Evolutionary conservation across 2,113 vertebrate genomes (phyloP), one percentile per base, ranked within the genome.

Genomic region (Leptosomus discolor): DNA sequence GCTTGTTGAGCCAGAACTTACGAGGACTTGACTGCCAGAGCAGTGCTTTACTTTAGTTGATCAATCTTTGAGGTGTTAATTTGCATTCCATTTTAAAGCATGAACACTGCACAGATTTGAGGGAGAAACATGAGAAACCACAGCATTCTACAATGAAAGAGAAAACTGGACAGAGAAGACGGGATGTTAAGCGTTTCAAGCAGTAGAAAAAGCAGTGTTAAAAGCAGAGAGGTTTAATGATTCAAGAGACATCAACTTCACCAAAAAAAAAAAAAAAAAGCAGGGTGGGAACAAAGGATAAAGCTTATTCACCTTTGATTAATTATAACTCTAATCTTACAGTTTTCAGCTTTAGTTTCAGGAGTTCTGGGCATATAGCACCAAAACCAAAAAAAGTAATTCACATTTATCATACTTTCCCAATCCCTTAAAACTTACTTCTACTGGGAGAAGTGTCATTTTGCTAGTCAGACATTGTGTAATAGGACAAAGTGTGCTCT

Each of bases 261-360:
- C 11, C 0, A 29, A 8, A 1, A 27, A 48, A 43, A 8, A 23
- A 29, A 26, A 37, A 10, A 58, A 23, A 7, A 23, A 11, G 18
- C 45, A 17, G n/a, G n/a, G n/a, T n/a, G n/a, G 6, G 1, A 23
- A 34, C 30, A 76, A 53, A 90, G 5, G 15, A 45, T 53, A 92
- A 91, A 78, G 24, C 39, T 93, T 68, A 84, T 79, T 88, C 45
- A 89, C 9, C 15, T 64, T 81, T 92, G 41, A 81, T 82, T 91
- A 94, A 85, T 77, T 88, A 61, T 4, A 92, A 23, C 54, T 67
- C 78, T 77, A 90, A 73, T 84, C 74, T 81, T 39, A 34, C 18
- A 92, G 53, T 84, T 85, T 88, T 86, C 56, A 53, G 70, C 69
- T 90, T 93, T 94, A 89, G 48, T 90, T 95, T 77, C 82, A 93